Conservation (phyloP, 2,797 vertebrate species). For the Hemibagrus guttatus region DNA sequence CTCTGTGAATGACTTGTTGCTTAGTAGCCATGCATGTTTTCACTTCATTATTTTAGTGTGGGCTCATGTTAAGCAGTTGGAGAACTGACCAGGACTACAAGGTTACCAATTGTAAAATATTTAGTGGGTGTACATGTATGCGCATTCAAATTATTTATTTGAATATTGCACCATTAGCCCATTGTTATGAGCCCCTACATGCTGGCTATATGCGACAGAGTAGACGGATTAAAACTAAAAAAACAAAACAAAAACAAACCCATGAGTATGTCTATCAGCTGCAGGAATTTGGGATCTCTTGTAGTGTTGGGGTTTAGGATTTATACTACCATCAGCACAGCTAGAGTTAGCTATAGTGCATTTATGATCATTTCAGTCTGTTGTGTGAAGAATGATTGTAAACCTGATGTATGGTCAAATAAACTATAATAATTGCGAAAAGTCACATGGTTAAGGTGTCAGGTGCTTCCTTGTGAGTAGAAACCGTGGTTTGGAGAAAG, state of each 20-base stretch:
- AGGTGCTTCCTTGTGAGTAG: neutral
- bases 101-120: neutral
- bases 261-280: neutral
- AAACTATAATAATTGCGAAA: neutral
- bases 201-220: neutral
- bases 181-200: neutral
- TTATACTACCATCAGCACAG: neutral
- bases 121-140: neutral
- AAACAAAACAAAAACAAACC: neutral
- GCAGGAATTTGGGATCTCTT: neutral
- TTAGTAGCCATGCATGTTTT: neutral
- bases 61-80: neutral
- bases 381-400: neutral
- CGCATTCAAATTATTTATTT: neutral
- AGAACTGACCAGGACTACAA: neutral
- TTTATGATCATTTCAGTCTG: neutral
- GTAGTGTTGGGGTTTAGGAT: neutral
- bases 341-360: neutral
- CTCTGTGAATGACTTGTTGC: neutral
- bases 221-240: neutral
- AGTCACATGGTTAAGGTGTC: neutral
- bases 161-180: neutral
- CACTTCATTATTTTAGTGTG: neutral
- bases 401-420: neutral
- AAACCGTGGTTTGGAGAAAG: slow-evolving; percentile 2